Evolutionary conservation across 2,113 vertebrate species (phyloP).

Genomic region (Willisornis vidua): DNA sequence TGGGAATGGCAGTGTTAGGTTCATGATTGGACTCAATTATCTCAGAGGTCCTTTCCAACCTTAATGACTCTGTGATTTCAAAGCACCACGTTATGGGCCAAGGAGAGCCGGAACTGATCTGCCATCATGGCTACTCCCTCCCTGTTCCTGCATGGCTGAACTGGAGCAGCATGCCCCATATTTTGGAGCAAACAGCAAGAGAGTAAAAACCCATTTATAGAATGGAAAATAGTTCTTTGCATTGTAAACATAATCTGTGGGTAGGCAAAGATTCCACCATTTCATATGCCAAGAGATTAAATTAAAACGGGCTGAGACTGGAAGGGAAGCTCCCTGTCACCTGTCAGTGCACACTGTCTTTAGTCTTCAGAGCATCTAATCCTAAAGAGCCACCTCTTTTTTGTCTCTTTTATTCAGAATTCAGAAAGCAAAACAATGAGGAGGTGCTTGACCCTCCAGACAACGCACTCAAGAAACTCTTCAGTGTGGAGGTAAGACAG

Average conservation of each 20-base stretch:
- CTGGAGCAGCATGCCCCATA: not conserved
- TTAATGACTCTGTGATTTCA: not conserved
- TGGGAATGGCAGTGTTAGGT: not conserved
- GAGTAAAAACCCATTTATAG: not conserved
- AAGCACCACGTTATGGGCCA: accelerated
- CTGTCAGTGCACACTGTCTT: not conserved
- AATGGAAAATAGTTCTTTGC: not conserved
- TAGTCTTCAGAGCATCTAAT: not conserved
- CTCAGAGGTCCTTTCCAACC: not conserved
- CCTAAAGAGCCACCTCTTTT: not conserved
- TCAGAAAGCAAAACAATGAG: not conserved
- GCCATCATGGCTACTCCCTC: not conserved
- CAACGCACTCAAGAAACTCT: not conserved
- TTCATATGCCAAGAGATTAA: not conserved
- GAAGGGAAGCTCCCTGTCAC: not conserved
- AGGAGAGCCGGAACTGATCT: not conserved
- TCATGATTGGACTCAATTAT: not conserved
- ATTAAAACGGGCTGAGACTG: not conserved
- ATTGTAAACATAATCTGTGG: not conserved
- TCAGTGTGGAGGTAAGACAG: not conserved
- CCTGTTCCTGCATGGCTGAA: accelerated
- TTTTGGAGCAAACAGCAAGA: not conserved
- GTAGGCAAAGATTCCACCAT: not conserved
- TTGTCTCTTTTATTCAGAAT: not conserved
- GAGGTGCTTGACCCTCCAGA: not conserved